Percentiles rank a stretch among this genome's conserved stretches.
These are phyloP conservation scores for Microchirus variegatus DNA, from an alignment of 2,797 vertebrate genomes.

Conservation along the genomic window DNA sequence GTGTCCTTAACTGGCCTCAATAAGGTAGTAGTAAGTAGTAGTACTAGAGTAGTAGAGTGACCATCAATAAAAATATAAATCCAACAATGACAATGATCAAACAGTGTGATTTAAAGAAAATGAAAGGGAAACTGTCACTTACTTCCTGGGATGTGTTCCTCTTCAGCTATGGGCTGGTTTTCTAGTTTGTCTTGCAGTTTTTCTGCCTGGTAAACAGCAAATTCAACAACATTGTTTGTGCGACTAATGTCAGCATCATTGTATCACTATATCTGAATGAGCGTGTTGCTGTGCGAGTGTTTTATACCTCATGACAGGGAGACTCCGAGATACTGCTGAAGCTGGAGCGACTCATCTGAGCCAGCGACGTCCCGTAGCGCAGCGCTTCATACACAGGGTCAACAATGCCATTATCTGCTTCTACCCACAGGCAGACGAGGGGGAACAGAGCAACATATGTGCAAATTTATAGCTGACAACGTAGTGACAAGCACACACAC, in stretches of 20 bases:
- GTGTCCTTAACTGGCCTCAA: no score
- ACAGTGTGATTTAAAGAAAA: no score
- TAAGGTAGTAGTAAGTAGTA: no score
- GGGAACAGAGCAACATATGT: constrained; percentile 38
- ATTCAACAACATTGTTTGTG: constrained; percentile 18
- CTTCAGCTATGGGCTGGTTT: constrained; percentile 80
- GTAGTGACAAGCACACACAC: constrained; percentile 3
- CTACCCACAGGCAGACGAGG: constrained; percentile 53
- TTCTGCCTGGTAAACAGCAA: constrained; percentile 71
- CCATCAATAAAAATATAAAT: no score
- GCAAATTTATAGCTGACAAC: constrained; percentile 27
- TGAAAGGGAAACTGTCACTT: constrained; percentile 18
- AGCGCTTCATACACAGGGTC: constrained; percentile 91
- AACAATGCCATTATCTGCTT: constrained; percentile 68
- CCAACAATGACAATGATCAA: no score
- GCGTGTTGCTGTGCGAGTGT: constrained; percentile 2
- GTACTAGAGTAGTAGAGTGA: no score
- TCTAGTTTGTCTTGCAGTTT: constrained; percentile 80
- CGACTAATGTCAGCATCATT: constrained; percentile 13
- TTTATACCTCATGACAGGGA: constrained; percentile 78
- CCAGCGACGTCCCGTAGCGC: constrained; percentile 91
- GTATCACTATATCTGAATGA: constrained; percentile 10
- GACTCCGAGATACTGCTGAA: constrained; percentile 89
- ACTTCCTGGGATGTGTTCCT: constrained; percentile 78
- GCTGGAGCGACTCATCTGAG: constrained; percentile 87